Base-by-base conservation (phyloP, 2,888 invertebrate genomes). In the Tenodera sinensis region DNA sequence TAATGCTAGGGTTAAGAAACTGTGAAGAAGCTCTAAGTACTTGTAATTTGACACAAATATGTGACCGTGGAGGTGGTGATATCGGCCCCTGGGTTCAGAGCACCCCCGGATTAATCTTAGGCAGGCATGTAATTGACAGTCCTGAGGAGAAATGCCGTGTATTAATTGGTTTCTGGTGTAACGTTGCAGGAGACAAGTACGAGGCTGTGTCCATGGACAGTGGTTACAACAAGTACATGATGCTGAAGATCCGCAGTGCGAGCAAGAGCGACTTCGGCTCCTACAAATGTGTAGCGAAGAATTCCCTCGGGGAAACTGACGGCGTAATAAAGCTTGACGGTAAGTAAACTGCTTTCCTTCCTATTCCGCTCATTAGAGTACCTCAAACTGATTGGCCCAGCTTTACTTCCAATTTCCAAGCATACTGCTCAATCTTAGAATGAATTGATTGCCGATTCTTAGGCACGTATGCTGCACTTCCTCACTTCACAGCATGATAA, bases 201-300 rank as follows among this genome's bases (percentile, higher is more conserved):
- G 96, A 97, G 93, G 97, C 97, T 87, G 95, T 96, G 90, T 96
- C 97, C 91, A 96, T 96, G 92, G 97, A 98, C 94, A 97, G 95
- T 93, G 97, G 97, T 92, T 98, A 98, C 95, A 98, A 96, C 93
- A 96, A 97, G 93, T 97, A 96, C 94, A 98, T 98, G 98, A 97
- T 96, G 95, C 95, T 98, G 92, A 98, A 97, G 94, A 97, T 98
- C 93, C 95, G 97, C 90, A 96, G 96, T 93, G 96, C 98, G 91
- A 96, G 96, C 88, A 94, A 95, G 90, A 95, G 95, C 92, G 98
- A 98, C 93, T 98, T 97, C 93, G 97, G 97, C 90, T 97, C 97
- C 88, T 98, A 98, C 94, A 97, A 97, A 93, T 98, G 98, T 93
- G 97, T 98, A 90, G 98, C 98, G 88, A 98, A 98, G 94, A 98